These are phyloP conservation scores for Agrochola macilenta DNA, from an alignment of 2,888 invertebrate species.

Conservation along the genomic window DNA sequence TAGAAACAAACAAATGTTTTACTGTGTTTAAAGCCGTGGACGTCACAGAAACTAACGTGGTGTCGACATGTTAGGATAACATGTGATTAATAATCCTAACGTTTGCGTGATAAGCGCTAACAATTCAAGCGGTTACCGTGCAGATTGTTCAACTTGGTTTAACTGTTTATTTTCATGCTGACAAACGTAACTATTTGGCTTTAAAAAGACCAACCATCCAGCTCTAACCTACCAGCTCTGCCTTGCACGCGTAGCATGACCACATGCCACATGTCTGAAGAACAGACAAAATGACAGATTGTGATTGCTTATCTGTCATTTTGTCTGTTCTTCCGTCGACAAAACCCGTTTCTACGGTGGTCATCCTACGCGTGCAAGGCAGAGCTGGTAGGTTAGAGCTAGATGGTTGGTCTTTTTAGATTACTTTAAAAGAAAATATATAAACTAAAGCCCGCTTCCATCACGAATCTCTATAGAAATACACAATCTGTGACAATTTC, in stretches of 20 bases:
- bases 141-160: conserved; percentile 54
- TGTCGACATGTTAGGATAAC: conserved; percentile 71
- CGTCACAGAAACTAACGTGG: conserved; percentile 57
- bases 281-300: too few relatives aligned
- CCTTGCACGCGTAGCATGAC: conserved; percentile 6
- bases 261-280: too few relatives aligned
- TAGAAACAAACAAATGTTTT: conserved; percentile 28
- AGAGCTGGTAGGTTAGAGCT: conserved; percentile 31
- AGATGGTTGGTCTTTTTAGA: not conserved
- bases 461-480: too few relatives aligned
- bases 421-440: too few relatives aligned
- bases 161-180: conserved; percentile 55
- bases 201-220: too few relatives aligned
- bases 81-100: conserved; percentile 70
- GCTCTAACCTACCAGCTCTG: too few relatives aligned
- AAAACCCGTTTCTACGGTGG: too few relatives aligned
- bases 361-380: too few relatives aligned
- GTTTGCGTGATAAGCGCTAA: conserved; percentile 72
- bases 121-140: conserved; percentile 67
- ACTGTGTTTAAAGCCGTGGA: conserved; percentile 42
- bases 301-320: too few relatives aligned
- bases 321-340: too few relatives aligned
- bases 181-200: conserved; percentile 53
- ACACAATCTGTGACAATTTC: too few relatives aligned
- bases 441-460: too few relatives aligned